Conservation (phyloP, 64 coral and sea anemone genomes). For the Catalaphyllia jardinei region DNA sequence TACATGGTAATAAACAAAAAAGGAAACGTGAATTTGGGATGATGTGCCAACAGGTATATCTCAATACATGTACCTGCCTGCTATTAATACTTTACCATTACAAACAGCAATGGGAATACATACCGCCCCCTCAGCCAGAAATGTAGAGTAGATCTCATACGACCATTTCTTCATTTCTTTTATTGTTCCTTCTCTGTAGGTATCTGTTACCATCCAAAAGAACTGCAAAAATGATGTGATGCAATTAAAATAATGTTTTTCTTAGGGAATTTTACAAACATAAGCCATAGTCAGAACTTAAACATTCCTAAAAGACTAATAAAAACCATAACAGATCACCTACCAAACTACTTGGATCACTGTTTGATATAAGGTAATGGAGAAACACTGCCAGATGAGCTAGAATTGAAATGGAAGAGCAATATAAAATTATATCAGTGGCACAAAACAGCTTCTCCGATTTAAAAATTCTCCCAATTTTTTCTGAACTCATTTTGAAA, state of each 20-base stretch:
- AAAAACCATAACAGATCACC: constrained; percentile 11
- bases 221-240: constrained; percentile 60
- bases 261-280: not conserved
- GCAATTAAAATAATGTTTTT: not conserved
- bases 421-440: not conserved
- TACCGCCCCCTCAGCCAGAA: constrained; percentile 94
- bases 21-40: too few relatives aligned
- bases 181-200: constrained; percentile 87
- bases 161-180: constrained; percentile 99
- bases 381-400: constrained; percentile 98
- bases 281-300: not conserved
- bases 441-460: too few relatives aligned
- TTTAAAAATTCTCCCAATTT: too few relatives aligned
- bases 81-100: not conserved
- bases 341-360: constrained; percentile 99
- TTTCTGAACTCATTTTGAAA: too few relatives aligned
- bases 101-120: constrained; percentile 9
- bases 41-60: too few relatives aligned
- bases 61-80: too few relatives aligned
- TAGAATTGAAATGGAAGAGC: constrained; percentile 17
- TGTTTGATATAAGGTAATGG: constrained; percentile 98
- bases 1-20: too few relatives aligned
- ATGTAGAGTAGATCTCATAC: constrained; percentile 99
- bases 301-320: not conserved
- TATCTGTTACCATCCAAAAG: constrained; percentile 98